Evolutionary conservation across 1,140 invertebrate genomes (phyloP).

Genomic region (Sinonovacula constricta): DNA sequence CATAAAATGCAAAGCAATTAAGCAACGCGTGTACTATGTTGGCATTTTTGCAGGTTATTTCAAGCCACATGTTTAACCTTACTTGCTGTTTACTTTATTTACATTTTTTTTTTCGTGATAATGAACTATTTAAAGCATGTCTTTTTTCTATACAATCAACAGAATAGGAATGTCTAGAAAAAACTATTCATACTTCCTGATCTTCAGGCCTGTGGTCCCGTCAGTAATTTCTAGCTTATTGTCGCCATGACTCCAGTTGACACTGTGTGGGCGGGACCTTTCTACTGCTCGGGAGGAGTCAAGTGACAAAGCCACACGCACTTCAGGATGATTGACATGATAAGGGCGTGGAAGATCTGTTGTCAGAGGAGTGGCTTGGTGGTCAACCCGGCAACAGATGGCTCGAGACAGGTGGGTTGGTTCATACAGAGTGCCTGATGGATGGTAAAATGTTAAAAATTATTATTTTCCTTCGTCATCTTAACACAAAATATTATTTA

Average conservation of each 20-base stretch:
- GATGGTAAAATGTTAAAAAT: neutral
- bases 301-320: slow-evolving; percentile 53
- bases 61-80: neutral
- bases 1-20: neutral
- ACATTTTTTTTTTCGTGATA: neutral
- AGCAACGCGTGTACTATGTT: neutral
- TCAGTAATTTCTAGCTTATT: slow-evolving; percentile 67
- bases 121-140: no score
- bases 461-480: neutral
- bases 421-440: slow-evolving; percentile 74
- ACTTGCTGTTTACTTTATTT: neutral
- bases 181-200: slow-evolving; percentile 30
- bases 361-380: neutral
- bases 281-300: slow-evolving; percentile 67
- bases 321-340: slow-evolving; percentile 51
- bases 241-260: slow-evolving; percentile 75
- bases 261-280: slow-evolving; percentile 69
- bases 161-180: neutral
- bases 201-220: slow-evolving; percentile 66
- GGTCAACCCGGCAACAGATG: slow-evolving; percentile 74
- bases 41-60: neutral
- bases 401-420: slow-evolving; percentile 76
- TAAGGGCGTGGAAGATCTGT: slow-evolving; percentile 16
- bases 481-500: neutral
- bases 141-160: no score